These are phyloP conservation scores for Tubiluchus corallicola DNA, from an alignment of 2,888 invertebrate species.

Conservation along the genomic window DNA sequence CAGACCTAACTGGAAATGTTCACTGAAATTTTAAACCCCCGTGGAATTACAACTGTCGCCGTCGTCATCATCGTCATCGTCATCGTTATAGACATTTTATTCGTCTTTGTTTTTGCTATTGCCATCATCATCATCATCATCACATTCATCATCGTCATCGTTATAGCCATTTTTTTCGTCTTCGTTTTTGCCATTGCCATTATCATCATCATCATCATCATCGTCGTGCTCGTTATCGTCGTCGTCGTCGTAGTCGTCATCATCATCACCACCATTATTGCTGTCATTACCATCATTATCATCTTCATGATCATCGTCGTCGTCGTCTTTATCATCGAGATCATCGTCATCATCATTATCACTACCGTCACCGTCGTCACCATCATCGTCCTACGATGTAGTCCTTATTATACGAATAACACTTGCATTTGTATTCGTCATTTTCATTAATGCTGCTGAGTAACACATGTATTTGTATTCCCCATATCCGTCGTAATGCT, in stretches of 20 bases:
- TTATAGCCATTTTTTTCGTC: neutral
- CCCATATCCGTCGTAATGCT: neutral
- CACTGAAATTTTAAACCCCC: too few relatives aligned
- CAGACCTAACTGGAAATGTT: too few relatives aligned
- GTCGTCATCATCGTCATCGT: too few relatives aligned
- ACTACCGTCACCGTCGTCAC: slow-evolving; percentile 1
- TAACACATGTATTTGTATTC: too few relatives aligned
- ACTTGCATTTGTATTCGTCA: too few relatives aligned
- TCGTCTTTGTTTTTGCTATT: too few relatives aligned
- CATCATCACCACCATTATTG: slow-evolving; percentile 3
- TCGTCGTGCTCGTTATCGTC: neutral
- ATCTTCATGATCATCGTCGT: neutral
- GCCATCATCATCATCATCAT: too few relatives aligned
- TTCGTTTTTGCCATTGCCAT: slow-evolving; percentile 3
- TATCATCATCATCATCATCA: slow-evolving; percentile 3
- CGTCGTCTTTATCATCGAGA: neutral
- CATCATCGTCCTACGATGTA: neutral
- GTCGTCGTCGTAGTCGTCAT: slow-evolving; percentile 1
- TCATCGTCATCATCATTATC: slow-evolving; percentile 3
- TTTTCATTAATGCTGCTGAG: too few relatives aligned
- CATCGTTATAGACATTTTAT: neutral
- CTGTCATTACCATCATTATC: slow-evolving; percentile 1
- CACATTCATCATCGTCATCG: neutral
- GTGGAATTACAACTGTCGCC: too few relatives aligned
- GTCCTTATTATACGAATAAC: too few relatives aligned